Conservation (phyloP, 2,888 invertebrate species). For the Himalopsyche kuldschensis region DNA sequence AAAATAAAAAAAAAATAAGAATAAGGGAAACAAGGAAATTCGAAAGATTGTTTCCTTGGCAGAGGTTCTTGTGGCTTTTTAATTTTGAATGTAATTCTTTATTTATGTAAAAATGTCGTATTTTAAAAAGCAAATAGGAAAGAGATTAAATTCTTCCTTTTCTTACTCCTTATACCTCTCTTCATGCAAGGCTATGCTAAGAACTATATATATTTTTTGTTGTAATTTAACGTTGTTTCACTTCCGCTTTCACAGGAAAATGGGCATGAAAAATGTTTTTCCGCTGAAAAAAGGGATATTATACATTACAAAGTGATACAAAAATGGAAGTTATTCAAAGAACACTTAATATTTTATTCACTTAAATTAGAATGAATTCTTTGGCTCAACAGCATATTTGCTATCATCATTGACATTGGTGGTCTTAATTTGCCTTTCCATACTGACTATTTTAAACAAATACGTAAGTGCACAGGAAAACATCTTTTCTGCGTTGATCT, state of each 20-base stretch:
- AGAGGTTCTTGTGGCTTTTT: not conserved
- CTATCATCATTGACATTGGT: too few relatives aligned
- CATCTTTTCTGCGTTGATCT: too few relatives aligned
- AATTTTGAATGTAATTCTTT: not conserved
- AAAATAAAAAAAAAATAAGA: not conserved
- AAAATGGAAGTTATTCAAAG: not conserved
- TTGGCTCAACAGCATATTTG: too few relatives aligned
- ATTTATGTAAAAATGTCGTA: not conserved
- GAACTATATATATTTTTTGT: not conserved
- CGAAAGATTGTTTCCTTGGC: not conserved
- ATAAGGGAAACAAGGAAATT: not conserved
- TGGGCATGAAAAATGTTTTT: conserved; percentile 18
- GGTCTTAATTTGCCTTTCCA: too few relatives aligned
- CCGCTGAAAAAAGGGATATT: not conserved
- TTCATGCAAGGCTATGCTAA: not conserved
- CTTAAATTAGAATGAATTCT: too few relatives aligned
- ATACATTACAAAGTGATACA: not conserved
- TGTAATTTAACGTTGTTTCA: conserved; percentile 4
- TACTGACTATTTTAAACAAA: too few relatives aligned
- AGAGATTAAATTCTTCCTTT: not conserved
- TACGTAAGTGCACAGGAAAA: too few relatives aligned
- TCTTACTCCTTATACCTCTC: not conserved
- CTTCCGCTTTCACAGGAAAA: conserved; percentile 9
- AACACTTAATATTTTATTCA: not conserved
- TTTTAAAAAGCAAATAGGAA: not conserved